Base-by-base conservation (phyloP, 2,888 invertebrate genomes). In the Deroplatys truncata region DNA sequence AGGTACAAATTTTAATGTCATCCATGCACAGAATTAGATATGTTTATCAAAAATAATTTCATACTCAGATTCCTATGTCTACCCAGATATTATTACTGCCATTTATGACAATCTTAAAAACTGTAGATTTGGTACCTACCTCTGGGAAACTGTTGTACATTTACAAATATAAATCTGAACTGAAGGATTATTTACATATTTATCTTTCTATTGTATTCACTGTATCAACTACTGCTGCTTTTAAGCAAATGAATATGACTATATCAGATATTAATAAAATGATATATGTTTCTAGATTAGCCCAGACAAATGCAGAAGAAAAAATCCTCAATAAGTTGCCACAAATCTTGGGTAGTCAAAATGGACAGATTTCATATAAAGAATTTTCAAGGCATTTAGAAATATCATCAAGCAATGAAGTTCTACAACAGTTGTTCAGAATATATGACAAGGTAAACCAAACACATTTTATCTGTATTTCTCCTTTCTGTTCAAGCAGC, bases 351-450 rank as follows among this genome's bases (percentile, higher is more conserved):
- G 91, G 92, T 85, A 93, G 93, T 89, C 92, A 93, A 91, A 92
- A 93, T 90, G 93, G 93, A 84, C 92, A 92, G 91, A 91, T 95
- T 10, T 92, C 93, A 28, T 93, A 93, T 89, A 91, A 92, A 72
- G 95, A 96, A 93, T 96, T 98, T 93, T 95, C 96, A 9, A 94
- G 94, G 43, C 94, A 96, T 86, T 94, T 97, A 29, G 95, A 95
- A 90, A 92, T 97, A 86, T 95, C 95, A 29, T 93, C 94, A 4
- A 94, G 94, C 84, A 95, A 96, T 91, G 92, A 93, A 0, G 93
- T 94, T 20, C 93, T 95, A 20, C 94, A 95, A 88, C 94, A 96
- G 90, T 94, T 97, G 25, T 97, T 96, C 93, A 94, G 95, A 90
- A 93, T 96, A 91, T 96, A 96, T 92, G 96, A 96, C 91, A 95